A percentile compares a stretch with the other conserved stretches of the same genome.
Evolutionary conservation across 2,113 vertebrate species (phyloP).

Genomic region (Bujurquina vittata): DNA sequence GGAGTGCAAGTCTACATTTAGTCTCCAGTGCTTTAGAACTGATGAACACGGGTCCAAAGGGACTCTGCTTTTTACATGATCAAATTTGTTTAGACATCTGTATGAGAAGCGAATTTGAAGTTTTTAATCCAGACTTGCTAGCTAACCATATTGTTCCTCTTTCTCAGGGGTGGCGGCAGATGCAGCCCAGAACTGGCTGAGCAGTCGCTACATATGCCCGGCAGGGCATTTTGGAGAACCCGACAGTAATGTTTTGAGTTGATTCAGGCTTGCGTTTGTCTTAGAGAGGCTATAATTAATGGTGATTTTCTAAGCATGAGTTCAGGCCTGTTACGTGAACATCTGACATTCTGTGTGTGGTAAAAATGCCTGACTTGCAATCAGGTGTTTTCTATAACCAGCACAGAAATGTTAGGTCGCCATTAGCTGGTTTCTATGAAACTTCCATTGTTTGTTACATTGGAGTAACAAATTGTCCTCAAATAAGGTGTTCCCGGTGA

Average conservation of each 20-base stretch:
- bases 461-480: conserved; percentile 70
- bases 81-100: neutral
- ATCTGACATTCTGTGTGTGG: conserved; percentile 64
- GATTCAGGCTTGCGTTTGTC: conserved; percentile 68
- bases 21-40: neutral
- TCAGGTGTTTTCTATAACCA: conserved; percentile 17
- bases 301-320: conserved; percentile 11
- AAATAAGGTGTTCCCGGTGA: conserved; percentile 16
- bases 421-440: conserved; percentile 89
- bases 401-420: conserved; percentile 69
- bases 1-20: neutral
- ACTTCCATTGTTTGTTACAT: conserved; percentile 88
- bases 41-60: neutral
- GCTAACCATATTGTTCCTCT: neutral
- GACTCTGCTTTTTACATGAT: neutral
- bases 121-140: neutral
- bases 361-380: conserved; percentile 45
- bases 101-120: neutral
- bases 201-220: conserved; percentile 18
- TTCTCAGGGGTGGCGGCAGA: conserved; percentile 41
- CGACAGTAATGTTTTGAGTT: conserved; percentile 82
- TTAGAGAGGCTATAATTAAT: conserved; percentile 18
- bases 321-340: conserved; percentile 70
- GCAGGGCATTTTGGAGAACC: conserved; percentile 66
- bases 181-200: conserved; percentile 23